Evolutionary conservation across 2,888 invertebrate genomes (phyloP), one percentile per base, ranked within the genome.

Genomic region (Brachypalpus laphriformis): DNA sequence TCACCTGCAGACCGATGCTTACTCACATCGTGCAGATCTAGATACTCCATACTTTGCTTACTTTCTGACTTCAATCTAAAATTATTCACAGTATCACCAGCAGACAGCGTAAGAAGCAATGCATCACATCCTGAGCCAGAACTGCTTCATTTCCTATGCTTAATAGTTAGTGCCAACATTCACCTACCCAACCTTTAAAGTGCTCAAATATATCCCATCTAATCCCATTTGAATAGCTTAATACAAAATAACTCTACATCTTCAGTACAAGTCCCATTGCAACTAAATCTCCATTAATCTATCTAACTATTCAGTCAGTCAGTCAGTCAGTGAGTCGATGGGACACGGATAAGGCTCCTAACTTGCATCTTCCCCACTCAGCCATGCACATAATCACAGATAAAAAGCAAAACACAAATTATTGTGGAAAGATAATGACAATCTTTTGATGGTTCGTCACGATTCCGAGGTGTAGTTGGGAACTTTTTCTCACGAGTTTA

Each of bases 341-440:
- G 61, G 75, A 81, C 81, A 81, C 85, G 85, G 85, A 85, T 85
- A 85, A 85, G 59, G 16, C 57, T 40, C 42, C 18, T 22, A n/a
- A 59, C 68, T 25, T 56, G 74, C 63, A 72, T 70, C 82, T 40
- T 83, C 78, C 25, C 25, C 70, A 61, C 72, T 78, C 61, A 75
- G 54, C 68, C 72, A 78, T 61, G 68, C 78, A 70, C 80, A 88
- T 75, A 86, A 82, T 75, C 78, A 59, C 70, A 87, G 77, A 74
- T 80, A 82, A 75, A 83, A 86, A 80, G 81, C 87, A 82, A 85
- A 89, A 89, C 88, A 90, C 89, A 90, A 90, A 91, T 90, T 91
- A 90, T 91, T 91, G 90, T 90, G 89, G 90, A 91, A 90, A 90
- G 90, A 88, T 91, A 91, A 91, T 91, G 91, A 91, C 91, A 91